Evolutionary conservation across 2,888 invertebrate species (phyloP).

Genomic region (Anorthoa munda): DNA sequence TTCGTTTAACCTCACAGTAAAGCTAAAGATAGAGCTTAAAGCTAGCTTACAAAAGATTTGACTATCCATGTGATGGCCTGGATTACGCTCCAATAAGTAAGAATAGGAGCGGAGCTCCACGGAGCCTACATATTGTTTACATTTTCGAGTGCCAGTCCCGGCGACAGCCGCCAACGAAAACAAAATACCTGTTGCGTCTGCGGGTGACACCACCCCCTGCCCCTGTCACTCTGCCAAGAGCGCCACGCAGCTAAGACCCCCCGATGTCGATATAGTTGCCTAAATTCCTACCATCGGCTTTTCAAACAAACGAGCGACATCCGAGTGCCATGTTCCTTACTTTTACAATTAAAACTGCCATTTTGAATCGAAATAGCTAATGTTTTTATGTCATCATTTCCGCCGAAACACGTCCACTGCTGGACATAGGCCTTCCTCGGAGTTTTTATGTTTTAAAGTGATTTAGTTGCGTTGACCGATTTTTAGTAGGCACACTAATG

Average conservation of each 20-base stretch:
- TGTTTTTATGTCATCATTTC: no score
- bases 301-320: background rate
- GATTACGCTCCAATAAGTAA: background rate
- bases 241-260: background rate
- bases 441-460: no score
- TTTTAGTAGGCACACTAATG: no score
- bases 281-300: constrained; percentile 20
- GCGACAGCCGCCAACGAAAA: constrained; percentile 23
- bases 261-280: constrained; percentile 18
- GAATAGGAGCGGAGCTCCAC: no score
- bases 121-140: constrained; percentile 9
- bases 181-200: constrained; percentile 64
- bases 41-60: no score
- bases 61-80: background rate
- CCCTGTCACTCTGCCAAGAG: background rate
- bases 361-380: background rate
- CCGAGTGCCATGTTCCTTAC: background rate
- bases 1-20: no score
- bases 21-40: no score
- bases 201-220: constrained; percentile 51
- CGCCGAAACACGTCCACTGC: no score
- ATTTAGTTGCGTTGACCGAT: no score
- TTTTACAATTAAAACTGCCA: background rate
- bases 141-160: constrained; percentile 12
- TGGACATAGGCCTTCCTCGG: no score